Evolutionary conservation across 2,888 invertebrate species (phyloP), one percentile per base, ranked within the genome.

Genomic region (Pristionchus maxplancki): DNA sequence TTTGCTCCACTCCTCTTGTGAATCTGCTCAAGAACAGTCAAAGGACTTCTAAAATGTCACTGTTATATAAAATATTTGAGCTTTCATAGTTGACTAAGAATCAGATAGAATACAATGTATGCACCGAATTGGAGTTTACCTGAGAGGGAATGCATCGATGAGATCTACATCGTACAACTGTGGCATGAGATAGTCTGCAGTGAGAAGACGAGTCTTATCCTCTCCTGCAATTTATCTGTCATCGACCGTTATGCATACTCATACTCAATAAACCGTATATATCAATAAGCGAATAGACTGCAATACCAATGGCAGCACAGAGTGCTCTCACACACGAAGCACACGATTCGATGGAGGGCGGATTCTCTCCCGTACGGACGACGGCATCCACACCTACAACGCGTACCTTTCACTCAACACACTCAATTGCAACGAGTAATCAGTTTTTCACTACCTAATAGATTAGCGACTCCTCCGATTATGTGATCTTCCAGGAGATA

Each of bases 101-200:
- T 74, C 17, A 9, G 24, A 37, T 8, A 20, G 11, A 3, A 74
- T 20, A 40, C 2, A 78, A 5, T 2, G 6, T 17, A 74, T 5
- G 20, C 24, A n/a, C 24, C 24, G 37, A 48, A 17, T 28, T n/a
- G n/a, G 48, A 20, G 67, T n/a, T n/a, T 13, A 87, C 86, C 90
- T 91, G 53, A 94, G 90, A 15, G 94, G 93, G 97, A 97, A 98
- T 89, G 97, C 96, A 89, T 97, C 97, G 40, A 89, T 96, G 8
- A 99, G 95, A 95, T 98, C 97, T 95, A 97, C 96, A 28, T 97
- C 97, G 95, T 97, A 96, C 71, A 99, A 95, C 93, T 97, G 97
- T 3, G 97, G 96, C 17, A 96, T 91, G 88, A 99, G 96, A 88
- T 98, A 96, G 95, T 99, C 98, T 88, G 97, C 96, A 0, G 98